A percentile compares a stretch with the other conserved stretches of the same genome.
Conservation (phyloP, 1,140 invertebrate species). For the Zaprionus inermis region DNA sequence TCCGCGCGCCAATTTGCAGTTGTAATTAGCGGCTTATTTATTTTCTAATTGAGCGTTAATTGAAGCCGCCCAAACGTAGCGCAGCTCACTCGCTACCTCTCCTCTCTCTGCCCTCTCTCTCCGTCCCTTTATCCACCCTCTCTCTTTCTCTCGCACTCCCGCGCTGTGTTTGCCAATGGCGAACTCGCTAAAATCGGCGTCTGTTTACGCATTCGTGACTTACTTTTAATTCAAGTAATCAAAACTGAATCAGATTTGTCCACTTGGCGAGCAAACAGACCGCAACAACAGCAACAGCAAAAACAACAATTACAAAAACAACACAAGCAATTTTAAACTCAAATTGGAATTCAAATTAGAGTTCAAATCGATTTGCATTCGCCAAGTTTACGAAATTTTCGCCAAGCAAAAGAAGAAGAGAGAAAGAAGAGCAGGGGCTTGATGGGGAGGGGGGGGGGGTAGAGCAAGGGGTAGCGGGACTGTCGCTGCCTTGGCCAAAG, state of each 20-base stretch:
- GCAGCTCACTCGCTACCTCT: not conserved
- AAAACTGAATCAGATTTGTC: slow-evolving; percentile 69
- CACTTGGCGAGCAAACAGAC: slow-evolving; percentile 15
- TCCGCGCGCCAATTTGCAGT: slow-evolving; percentile 43
- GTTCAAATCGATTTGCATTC: slow-evolving; percentile 19
- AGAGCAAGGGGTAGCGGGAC: not conserved
- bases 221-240: slow-evolving; percentile 80
- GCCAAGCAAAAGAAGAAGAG: not conserved
- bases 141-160: not conserved
- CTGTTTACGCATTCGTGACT: slow-evolving; percentile 72
- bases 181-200: slow-evolving; percentile 64
- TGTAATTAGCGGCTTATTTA: slow-evolving; percentile 67
- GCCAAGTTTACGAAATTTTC: slow-evolving; percentile 23
- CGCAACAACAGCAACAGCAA: slow-evolving; percentile 1
- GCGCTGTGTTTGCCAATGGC: slow-evolving; percentile 25
- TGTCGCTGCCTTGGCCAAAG: not conserved
- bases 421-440: not conserved
- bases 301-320: slow-evolving; percentile 20
- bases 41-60: slow-evolving; percentile 78
- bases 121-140: too few species aligned
- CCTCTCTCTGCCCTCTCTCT: not conserved
- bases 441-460: not conserved
- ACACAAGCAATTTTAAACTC: too few species aligned
- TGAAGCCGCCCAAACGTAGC: slow-evolving; percentile 36
- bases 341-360: slow-evolving; percentile 11